phyloP scores from a whole-genome alignment of 2,113 vertebrate genomes.

The Jaculus jaculus region DNA sequence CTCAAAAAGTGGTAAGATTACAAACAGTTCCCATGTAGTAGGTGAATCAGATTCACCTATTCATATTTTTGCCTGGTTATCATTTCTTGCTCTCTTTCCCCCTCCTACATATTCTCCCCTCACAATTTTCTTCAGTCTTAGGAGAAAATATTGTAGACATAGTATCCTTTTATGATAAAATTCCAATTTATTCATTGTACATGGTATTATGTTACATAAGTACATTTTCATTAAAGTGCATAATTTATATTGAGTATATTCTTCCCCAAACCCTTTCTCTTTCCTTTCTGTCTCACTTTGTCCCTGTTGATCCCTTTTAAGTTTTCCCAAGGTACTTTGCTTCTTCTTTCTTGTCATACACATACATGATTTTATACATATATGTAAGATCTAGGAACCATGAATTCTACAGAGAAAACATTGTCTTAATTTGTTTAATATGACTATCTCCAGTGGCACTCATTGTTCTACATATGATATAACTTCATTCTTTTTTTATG shows the following conservation, averaged over 20 bases:
- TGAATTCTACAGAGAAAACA: not conserved
- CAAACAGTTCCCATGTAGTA: not conserved
- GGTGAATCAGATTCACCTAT: not conserved
- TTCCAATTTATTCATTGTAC: not conserved
- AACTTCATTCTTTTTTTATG: not conserved
- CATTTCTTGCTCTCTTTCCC: not conserved
- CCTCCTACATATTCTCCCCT: not conserved
- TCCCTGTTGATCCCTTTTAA: no score
- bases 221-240: not conserved
- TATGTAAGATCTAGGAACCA: not conserved
- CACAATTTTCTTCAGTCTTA: not conserved
- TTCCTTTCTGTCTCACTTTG: not conserved
- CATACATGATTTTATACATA: not conserved
- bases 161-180: conserved; percentile 9
- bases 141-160: conserved; percentile 2
- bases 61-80: conserved; percentile 13
- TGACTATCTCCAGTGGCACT: not conserved
- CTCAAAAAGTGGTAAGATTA: conserved; percentile 41
- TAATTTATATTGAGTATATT: not conserved
- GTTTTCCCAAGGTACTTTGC: not conserved
- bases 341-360: not conserved
- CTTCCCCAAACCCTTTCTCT: not conserved
- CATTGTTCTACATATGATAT: not conserved
- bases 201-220: not conserved
- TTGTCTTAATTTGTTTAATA: not conserved